Conservation (phyloP, 2,888 invertebrate species). For the Autographa gamma region DNA sequence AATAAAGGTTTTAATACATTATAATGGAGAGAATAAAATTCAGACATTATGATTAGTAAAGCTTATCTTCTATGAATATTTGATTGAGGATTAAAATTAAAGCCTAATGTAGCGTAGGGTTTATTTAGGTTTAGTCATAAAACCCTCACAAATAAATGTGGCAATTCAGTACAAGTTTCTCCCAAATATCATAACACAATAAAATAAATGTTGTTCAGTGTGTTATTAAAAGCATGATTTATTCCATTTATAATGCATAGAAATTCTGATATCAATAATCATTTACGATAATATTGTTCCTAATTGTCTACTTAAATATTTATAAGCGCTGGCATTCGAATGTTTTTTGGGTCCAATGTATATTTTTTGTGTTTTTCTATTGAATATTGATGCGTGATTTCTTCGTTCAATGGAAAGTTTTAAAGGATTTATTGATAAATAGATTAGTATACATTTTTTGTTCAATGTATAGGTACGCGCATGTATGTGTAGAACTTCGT, state of each 20-base stretch:
- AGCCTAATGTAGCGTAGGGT: slow-evolving; percentile 21
- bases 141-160: slow-evolving; percentile 21
- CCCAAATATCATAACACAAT: slow-evolving; percentile 15
- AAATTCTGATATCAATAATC: slow-evolving; percentile 30
- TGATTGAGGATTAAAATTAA: slow-evolving; percentile 36
- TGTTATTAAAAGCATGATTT: slow-evolving; percentile 1
- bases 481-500: no score
- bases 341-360: slow-evolving; percentile 9
- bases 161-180: slow-evolving; percentile 9
- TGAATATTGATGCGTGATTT: slow-evolving; percentile 9
- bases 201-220: slow-evolving; percentile 16
- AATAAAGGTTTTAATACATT: slow-evolving; percentile 30
- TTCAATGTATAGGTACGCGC: no score
- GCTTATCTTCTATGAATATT: slow-evolving; percentile 30
- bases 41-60: slow-evolving; percentile 39
- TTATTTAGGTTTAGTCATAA: slow-evolving; percentile 2
- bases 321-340: slow-evolving; percentile 32
- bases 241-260: slow-evolving; percentile 16
- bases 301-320: slow-evolving; percentile 51
- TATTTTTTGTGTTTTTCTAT: slow-evolving; percentile 2
- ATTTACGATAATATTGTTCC: slow-evolving; percentile 34
- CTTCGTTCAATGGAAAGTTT: slow-evolving; percentile 11
- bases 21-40: slow-evolving; percentile 38
- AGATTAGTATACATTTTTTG: no score
- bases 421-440: neutral